Percentiles rank a stretch among this genome's conserved stretches.
Conservation (phyloP, 2,888 invertebrate species). For the Mechanitis messenoides region DNA sequence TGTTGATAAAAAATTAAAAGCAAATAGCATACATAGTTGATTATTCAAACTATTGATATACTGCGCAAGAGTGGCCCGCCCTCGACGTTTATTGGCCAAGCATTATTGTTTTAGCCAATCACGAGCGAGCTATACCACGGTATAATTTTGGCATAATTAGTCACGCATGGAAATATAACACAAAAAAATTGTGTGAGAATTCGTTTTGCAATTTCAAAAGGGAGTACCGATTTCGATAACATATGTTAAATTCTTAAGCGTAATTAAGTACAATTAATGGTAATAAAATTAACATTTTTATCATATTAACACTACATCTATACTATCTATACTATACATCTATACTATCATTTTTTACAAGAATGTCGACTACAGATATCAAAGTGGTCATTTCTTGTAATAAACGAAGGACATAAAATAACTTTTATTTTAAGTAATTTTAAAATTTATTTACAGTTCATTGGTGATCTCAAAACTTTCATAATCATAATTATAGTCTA, state of each 20-base stretch:
- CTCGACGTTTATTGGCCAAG: constrained; percentile 59
- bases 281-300: constrained; percentile 3
- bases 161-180: constrained; percentile 60
- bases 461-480: not conserved
- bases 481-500: constrained; percentile 15
- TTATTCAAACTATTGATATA: constrained; percentile 54
- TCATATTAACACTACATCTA: not conserved
- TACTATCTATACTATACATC: too few relatives aligned
- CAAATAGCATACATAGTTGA: constrained; percentile 31
- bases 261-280: not conserved
- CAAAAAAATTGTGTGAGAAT: constrained; percentile 18
- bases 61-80: constrained; percentile 71
- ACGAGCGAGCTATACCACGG: constrained; percentile 45
- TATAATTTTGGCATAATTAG: constrained; percentile 75
- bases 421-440: too few relatives aligned
- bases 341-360: too few relatives aligned
- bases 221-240: constrained; percentile 9
- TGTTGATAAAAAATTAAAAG: not conserved
- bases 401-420: too few relatives aligned
- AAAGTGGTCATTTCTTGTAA: too few relatives aligned
- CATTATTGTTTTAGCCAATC: constrained; percentile 63
- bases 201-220: constrained; percentile 1
- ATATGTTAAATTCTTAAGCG: constrained; percentile 2
- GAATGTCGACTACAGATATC: too few relatives aligned
- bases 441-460: not conserved